Evolutionary conservation across 2,797 vertebrate genomes (phyloP), one percentile per base, ranked within the genome.

Genomic region (Sebastiscus tertius): DNA sequence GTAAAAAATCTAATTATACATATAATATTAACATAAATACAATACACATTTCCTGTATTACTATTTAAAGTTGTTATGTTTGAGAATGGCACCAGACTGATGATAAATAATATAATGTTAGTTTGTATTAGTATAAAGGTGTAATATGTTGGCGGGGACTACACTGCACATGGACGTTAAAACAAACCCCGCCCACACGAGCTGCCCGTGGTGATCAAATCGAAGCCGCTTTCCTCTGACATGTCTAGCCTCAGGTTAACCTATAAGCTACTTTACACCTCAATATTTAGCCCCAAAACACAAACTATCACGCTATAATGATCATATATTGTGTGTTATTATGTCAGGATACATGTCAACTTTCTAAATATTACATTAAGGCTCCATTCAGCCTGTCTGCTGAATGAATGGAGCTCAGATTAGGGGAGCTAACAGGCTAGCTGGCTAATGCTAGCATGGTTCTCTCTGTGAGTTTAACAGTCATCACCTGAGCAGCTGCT

Each of bases 321-420:
- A 2, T 3, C 6, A 4, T n/a, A 1, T 3, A 1, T 4, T 31
- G 8, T 3, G 18, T 34, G 54, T 2, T 4, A 18, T 16, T 18
- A 11, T 54, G 3, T 59, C 3, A 3, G 2, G 18, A 26, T 4
- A 14, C 2, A 11, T 54, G 52, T 55, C 31, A n/a, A 0, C 18
- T 4, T 22, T 9, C 3, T 1, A 11, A 1, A 4, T 2, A 27
- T 39, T 1, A 14, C 1, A 3, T 31, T 10, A 10, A 12, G 5
- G 7, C 13, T 4, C 2, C 31, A 6, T 0, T 4, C 11, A 66
- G 7, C 26, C 34, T 16, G 29, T 20, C 5, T 13, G 3, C 33
- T 54, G 58, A 81, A 88, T 88, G 82, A 89, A 88, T 88, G 81
- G 68, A 79, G 33, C 63, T 34, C 59, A 62, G 29, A 12, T 74